Percentiles rank a stretch among this genome's conserved stretches.
Conservation (phyloP, 2,797 vertebrate species). For the Anguilla megastoma region DNA sequence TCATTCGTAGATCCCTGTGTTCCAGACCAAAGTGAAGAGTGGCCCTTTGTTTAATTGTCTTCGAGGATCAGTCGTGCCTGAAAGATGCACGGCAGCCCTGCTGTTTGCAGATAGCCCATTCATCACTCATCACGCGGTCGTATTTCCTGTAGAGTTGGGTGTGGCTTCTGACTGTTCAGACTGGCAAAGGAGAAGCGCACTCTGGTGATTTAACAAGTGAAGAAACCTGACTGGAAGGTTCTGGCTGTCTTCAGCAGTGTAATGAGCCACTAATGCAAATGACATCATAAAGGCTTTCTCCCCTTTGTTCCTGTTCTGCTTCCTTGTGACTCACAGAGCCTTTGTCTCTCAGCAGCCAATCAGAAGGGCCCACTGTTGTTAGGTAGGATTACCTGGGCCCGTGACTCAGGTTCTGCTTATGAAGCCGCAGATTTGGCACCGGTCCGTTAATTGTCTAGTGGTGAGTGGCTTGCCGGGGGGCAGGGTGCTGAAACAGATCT, state of each 20-base stretch:
- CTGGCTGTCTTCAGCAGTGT: not conserved
- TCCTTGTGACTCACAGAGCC: not conserved
- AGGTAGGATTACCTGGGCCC: not conserved
- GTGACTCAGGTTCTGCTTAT: not conserved
- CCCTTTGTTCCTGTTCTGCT: not conserved
- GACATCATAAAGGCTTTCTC: not conserved
- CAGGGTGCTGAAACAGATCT: slow-evolving; percentile 33
- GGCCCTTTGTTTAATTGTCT: not conserved
- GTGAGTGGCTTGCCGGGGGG: not conserved
- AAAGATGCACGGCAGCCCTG: not conserved
- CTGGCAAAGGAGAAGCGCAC: not conserved
- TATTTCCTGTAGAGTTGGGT: not conserved
- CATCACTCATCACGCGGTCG: not conserved
- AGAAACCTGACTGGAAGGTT: not conserved
- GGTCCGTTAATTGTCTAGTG: not conserved
- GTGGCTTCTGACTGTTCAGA: not conserved
- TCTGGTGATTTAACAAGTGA: not conserved
- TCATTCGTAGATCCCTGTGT: not conserved
- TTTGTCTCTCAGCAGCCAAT: not conserved
- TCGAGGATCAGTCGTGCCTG: not conserved
- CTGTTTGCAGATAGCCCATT: not conserved
- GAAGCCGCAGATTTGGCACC: not conserved
- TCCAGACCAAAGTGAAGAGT: not conserved
- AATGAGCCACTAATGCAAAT: not conserved
- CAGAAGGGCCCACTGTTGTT: not conserved